Base-by-base conservation (phyloP, 2,797 vertebrate species). In the Danio kyathit region DNA sequence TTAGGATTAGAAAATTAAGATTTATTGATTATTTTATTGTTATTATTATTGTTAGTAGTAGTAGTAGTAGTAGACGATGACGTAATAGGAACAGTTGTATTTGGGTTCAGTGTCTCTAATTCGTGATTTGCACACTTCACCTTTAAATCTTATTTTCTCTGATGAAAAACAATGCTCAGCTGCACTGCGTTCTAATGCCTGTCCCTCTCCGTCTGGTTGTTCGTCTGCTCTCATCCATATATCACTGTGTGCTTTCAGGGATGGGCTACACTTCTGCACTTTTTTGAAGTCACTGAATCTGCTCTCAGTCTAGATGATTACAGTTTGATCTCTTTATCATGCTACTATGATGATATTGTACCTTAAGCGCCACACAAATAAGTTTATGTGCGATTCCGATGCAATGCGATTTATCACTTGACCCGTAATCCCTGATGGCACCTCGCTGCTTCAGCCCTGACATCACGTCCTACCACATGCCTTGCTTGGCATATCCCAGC, bases 201-300 rank as follows among this genome's bases (percentile, higher is more conserved):
- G 66, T 72, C 40, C 59, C 65, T 48, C 17, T 74, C 8, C 41
- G 38, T 57, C 63, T 81, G 63, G 80, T 59, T 69, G 12, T 59
- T 14, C 60, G 40, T 88, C 46, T 66, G 17, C 85, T 49, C 49
- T 80, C 59, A 60, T 89, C 61, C 76, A 75, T 88, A 29, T 29
- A 70, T 84, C 79, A 76, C 57, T 84, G 51, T 88, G 89, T 90
- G 90, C 89, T 88, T 81, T 92, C 88, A 89, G 90, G 89, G 90
- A 91, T 87, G 80, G 80, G 89, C 85, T 80, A 66, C 52, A 46
- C 66, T 54, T 11, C 70, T 73, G 7, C 61, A 61, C 56, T 66
- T 56, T 59, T 76, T 51, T 80, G 19, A 63, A 63, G 40, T 79
- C 72, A 48, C 43, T 81, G 59, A 73, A 76, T 76, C 61, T 73